These are phyloP conservation scores for Pogonomyrmex californicus DNA, from an alignment of 1,140 invertebrate genomes.

Conservation along the genomic window DNA sequence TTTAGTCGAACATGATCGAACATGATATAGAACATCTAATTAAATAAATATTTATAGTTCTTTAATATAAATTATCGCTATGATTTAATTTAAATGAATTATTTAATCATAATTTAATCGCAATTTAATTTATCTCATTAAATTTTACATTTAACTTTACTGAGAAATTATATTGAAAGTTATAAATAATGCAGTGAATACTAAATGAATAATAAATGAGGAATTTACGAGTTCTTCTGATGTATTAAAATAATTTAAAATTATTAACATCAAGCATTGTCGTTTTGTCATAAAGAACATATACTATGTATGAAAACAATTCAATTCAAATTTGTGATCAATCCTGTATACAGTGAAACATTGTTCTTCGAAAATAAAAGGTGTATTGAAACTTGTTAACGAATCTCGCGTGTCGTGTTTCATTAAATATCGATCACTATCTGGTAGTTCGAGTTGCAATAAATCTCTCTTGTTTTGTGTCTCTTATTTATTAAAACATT, in stretches of 20 bases:
- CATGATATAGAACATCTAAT: constrained; percentile 3
- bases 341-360: neutral
- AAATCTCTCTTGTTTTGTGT: neutral
- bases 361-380: constrained; percentile 25
- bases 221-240: neutral
- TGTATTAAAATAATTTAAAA: neutral
- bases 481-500: neutral
- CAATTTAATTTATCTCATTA: constrained; percentile 21
- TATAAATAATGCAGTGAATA: neutral
- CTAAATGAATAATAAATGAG: neutral
- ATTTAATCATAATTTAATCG: neutral
- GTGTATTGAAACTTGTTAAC: constrained; percentile 32
- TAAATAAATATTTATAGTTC: constrained; percentile 13
- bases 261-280: neutral
- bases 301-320: neutral
- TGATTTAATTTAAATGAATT: constrained; percentile 16
- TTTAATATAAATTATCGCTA: constrained; percentile 16
- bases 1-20: neutral
- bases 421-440: constrained; percentile 32
- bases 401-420: neutral
- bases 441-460: constrained; percentile 9
- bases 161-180: neutral
- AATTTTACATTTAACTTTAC: neutral
- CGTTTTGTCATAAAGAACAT: neutral
- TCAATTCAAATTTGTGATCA: neutral